Evolutionary conservation across 2,797 vertebrate genomes (phyloP).

Genomic region (Eptatretus atami): DNA sequence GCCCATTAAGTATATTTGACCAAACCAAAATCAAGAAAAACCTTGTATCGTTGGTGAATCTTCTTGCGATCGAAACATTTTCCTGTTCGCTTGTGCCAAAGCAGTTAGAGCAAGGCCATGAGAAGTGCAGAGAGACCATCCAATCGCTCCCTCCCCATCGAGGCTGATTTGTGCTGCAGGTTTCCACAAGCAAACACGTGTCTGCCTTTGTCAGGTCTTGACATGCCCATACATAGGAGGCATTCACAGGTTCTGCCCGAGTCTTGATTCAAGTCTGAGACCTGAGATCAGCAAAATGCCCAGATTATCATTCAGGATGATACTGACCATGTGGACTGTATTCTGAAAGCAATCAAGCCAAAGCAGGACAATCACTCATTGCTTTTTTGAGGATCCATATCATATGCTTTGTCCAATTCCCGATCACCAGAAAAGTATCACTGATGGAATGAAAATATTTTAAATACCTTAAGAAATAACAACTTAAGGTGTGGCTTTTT

Average conservation of each 20-base stretch:
- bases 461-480: no score
- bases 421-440: no score
- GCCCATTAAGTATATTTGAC: no score
- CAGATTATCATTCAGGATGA: no score
- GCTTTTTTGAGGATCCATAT: no score
- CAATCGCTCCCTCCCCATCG: not conserved
- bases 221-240: not conserved
- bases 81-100: not conserved
- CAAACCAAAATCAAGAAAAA: no score
- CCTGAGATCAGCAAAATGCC: not conserved
- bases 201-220: not conserved
- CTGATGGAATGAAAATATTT: no score
- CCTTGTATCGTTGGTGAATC: not conserved
- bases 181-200: constrained; percentile 3
- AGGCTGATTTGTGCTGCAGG: not conserved
- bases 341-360: no score
- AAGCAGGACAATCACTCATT: no score
- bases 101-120: constrained; percentile 4
- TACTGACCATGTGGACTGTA: no score
- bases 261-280: not conserved
- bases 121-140: not conserved
- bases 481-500: no score
- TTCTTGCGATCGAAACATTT: not conserved
- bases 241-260: constrained; percentile 4
- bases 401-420: no score